Evolutionary conservation across 1,140 invertebrate species (phyloP).

Genomic region (Hylaeus volcanicus): DNA sequence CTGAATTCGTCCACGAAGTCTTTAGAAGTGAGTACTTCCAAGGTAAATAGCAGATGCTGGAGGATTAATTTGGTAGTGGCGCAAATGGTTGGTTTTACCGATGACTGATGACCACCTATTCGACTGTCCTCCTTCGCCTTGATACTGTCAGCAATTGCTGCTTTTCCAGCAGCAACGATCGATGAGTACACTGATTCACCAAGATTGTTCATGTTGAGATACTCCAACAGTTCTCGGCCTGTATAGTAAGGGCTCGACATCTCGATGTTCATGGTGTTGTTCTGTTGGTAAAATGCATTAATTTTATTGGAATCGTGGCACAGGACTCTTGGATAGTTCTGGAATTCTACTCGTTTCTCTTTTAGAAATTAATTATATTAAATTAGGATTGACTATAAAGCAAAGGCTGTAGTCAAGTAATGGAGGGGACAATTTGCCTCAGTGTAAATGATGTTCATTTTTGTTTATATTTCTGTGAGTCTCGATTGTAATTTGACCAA

Average conservation of each 20-base stretch:
- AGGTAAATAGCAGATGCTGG: constrained; percentile 55
- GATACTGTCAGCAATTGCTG: constrained; percentile 42
- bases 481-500: no score
- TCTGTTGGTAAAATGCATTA: constrained; percentile 9
- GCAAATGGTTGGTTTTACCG: constrained; percentile 34
- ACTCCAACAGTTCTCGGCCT: constrained; percentile 46
- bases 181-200: neutral
- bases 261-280: neutral
- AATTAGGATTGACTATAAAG: no score
- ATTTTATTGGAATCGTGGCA: neutral
- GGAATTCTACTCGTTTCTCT: no score
- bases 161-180: constrained; percentile 21
- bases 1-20: constrained; percentile 57
- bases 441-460: no score
- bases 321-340: no score
- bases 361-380: no score
- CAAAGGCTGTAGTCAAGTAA: no score
- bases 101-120: neutral
- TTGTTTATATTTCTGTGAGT: no score
- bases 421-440: no score
- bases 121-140: constrained; percentile 49
- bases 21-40: constrained; percentile 51
- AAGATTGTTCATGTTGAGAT: constrained; percentile 57
- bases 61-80: constrained; percentile 52
- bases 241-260: constrained; percentile 56